Conservation (phyloP, 1,140 invertebrate species). For the Limonius californicus region DNA sequence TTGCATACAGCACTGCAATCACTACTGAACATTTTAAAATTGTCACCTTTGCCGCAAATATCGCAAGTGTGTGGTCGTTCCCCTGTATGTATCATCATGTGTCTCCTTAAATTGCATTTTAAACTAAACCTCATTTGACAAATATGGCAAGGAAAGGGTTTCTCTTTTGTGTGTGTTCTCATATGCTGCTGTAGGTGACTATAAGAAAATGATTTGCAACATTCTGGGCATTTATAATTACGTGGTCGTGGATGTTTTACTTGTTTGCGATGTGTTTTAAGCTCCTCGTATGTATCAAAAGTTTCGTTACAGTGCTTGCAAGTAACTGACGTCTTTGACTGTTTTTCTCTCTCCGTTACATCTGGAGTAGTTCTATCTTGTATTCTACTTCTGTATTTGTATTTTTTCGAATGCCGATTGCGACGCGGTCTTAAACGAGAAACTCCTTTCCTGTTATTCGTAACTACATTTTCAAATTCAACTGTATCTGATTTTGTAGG, state of each 20-base stretch:
- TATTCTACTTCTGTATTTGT: neutral
- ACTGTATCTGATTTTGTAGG: neutral
- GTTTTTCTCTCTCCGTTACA: neutral
- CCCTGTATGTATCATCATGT: constrained; percentile 46
- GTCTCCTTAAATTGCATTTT: constrained; percentile 41
- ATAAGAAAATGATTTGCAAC: constrained; percentile 41
- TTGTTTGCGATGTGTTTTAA: constrained; percentile 15
- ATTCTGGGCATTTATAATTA: constrained; percentile 36
- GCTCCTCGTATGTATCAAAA: neutral
- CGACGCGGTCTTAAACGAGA: too few relatives aligned
- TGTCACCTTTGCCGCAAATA: constrained; percentile 42
- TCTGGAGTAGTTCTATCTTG: neutral
- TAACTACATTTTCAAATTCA: neutral
- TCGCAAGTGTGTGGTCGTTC: constrained; percentile 46
- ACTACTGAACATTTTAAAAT: neutral
- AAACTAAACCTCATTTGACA: constrained; percentile 64
- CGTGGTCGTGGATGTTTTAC: constrained; percentile 21
- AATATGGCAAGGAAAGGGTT: constrained; percentile 60
- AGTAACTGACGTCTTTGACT: neutral
- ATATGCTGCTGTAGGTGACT: constrained; percentile 56
- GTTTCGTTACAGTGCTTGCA: constrained; percentile 16
- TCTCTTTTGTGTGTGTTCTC: constrained; percentile 56
- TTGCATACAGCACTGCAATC: too few relatives aligned
- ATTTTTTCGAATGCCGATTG: neutral
- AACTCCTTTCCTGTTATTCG: neutral